Evolutionary conservation across 1,140 invertebrate species (phyloP).

Genomic region (Caligus rogercresseyi): DNA sequence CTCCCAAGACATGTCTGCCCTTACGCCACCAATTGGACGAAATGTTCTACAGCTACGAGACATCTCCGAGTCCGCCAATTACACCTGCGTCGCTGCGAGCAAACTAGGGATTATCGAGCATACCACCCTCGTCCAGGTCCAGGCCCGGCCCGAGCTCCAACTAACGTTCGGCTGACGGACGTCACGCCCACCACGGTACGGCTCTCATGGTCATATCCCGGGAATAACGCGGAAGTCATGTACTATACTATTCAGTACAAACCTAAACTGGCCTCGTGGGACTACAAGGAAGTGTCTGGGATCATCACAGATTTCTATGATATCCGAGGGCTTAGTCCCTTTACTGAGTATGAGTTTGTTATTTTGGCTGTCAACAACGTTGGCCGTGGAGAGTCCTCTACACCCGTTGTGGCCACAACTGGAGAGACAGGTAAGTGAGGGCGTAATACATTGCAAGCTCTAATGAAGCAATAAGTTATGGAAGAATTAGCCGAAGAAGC

Average conservation of each 20-base stretch:
- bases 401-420: slow-evolving; percentile 69
- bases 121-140: slow-evolving; percentile 71
- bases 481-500: too few species aligned
- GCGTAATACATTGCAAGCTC: too few species aligned
- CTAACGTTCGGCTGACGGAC: slow-evolving; percentile 68
- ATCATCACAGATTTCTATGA: slow-evolving; percentile 82
- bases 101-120: slow-evolving; percentile 76
- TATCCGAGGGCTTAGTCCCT: slow-evolving; percentile 67
- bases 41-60: slow-evolving; percentile 70
- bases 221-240: slow-evolving; percentile 52
- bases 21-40: slow-evolving; percentile 21
- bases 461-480: too few species aligned
- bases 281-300: slow-evolving; percentile 54
- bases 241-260: slow-evolving; percentile 93
- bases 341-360: slow-evolving; percentile 90
- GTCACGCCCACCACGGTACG: slow-evolving; percentile 78
- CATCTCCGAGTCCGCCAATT: slow-evolving; percentile 80
- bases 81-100: slow-evolving; percentile 88
- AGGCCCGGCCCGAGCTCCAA: slow-evolving; percentile 74
- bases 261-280: slow-evolving; percentile 47
- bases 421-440: slow-evolving; percentile 75
- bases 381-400: slow-evolving; percentile 66
- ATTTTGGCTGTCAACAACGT: slow-evolving; percentile 85
- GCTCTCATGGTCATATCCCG: slow-evolving; percentile 68
- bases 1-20: slow-evolving; percentile 46